Evolutionary conservation across 2,888 invertebrate genomes (phyloP), one percentile per base, ranked within the genome.

Genomic region (Bhutanitis thaidina): DNA sequence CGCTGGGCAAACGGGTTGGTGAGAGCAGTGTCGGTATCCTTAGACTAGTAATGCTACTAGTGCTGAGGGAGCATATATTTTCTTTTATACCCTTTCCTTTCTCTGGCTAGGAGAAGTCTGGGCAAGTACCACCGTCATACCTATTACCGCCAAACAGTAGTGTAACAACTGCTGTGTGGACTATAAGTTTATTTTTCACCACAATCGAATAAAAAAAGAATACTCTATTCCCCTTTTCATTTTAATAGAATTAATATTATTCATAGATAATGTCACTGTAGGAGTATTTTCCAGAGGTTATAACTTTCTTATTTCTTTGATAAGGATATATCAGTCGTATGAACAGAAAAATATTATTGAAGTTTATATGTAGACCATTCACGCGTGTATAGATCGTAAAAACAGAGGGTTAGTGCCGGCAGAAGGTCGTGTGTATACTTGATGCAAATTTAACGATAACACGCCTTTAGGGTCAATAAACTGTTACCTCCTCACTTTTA

Each of bases 361-460:
- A 58, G 56, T 59, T 58, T 64, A 60, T 64, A 65, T 56, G 61
- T 71, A 70, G 68, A 67, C 58, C 57, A 61, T 71, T 64, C 61
- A 67, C 55, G 60, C 66, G 65, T 64, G 72, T 74, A 61, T 60
- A 58, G 70, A 61, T 78, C 84, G 74, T 85, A 84, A 84, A 84
- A 83, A 69, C 62, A 63, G 70, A 76, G 76, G 79, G 80, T 77
- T 74, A 77, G 74, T 68, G 62, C 55, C 64, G 62, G 65, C 60
- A 65, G 64, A 71, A 67, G 75, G 78, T 69, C 61, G 62, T 53
- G 50, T 54, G 55, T 71, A 69, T 65, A 73, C 76, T 77, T 74
- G 80, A 87, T 87, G 85, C 83, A 84, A 87, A 87, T 87, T 76
- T 80, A 72, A 84, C 80, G 85, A 85, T 86, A 87, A 85, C 82